phyloP scores from a whole-genome alignment of 2,113 vertebrate genomes.

The Mesoclemmys tuberculata region DNA sequence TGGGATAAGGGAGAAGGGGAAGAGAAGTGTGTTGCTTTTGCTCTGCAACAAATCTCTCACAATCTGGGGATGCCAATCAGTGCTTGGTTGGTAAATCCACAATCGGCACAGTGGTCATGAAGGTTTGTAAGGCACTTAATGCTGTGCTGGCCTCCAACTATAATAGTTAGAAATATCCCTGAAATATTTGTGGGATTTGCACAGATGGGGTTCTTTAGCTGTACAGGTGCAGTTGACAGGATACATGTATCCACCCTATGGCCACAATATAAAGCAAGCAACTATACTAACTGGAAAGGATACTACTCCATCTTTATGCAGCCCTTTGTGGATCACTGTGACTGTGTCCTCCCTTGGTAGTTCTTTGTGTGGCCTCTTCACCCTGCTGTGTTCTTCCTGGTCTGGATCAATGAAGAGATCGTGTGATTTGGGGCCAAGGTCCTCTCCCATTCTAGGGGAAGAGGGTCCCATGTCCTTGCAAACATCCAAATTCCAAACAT shows the following conservation, averaged over 20 bases:
- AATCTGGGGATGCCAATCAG: too few species aligned
- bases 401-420: neutral
- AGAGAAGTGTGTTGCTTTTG: too few species aligned
- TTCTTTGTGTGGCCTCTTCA: too few species aligned
- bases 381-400: neutral
- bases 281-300: neutral
- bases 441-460: too few species aligned
- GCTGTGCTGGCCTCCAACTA: neutral
- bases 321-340: neutral
- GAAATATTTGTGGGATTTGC: neutral
- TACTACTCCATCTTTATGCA: neutral
- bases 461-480: neutral
- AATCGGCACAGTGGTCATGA: too few species aligned
- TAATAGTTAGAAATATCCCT: neutral
- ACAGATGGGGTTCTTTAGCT: neutral
- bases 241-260: fast-evolving
- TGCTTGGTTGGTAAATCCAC: too few species aligned
- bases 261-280: neutral
- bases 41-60: too few species aligned
- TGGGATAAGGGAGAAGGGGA: too few species aligned
- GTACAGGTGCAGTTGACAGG: neutral
- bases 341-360: neutral
- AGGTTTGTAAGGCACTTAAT: neutral
- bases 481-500: neutral
- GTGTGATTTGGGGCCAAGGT: neutral